These are phyloP conservation scores for Orchesella cincta DNA, from an alignment of 1,140 invertebrate genomes.

Conservation along the genomic window DNA sequence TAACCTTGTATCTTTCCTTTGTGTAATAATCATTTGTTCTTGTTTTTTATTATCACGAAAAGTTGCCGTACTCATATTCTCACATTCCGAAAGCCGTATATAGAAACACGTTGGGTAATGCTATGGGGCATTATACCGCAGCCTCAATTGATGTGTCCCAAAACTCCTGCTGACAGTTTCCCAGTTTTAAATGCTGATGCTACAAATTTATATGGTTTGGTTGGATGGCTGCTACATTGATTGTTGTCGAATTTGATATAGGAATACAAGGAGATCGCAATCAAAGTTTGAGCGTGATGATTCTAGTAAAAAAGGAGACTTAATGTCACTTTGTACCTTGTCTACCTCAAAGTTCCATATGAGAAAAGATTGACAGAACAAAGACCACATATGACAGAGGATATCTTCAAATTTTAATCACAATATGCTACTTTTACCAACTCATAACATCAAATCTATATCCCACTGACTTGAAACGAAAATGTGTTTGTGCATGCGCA, in stretches of 20 bases:
- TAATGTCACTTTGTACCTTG: not conserved
- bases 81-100: too few relatives aligned
- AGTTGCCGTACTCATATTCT: not conserved
- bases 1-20: too few relatives aligned
- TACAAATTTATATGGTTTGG: not conserved
- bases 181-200: not conserved
- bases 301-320: not conserved
- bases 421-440: not conserved
- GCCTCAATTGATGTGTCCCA: not conserved
- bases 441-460: too few relatives aligned
- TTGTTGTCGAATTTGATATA: not conserved
- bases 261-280: not conserved
- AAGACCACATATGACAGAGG: not conserved
- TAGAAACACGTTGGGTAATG: too few relatives aligned
- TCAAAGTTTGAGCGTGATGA: not conserved
- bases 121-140: too few relatives aligned
- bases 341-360: not conserved
- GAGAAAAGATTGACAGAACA: constrained; percentile 20
- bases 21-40: not conserved
- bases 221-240: not conserved
- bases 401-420: not conserved
- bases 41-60: not conserved
- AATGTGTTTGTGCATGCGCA: too few relatives aligned
- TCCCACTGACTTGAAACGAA: too few relatives aligned
- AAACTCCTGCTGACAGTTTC: constrained; percentile 17